Percentiles rank a stretch among this genome's conserved stretches.
Conservation (phyloP, 2,888 invertebrate genomes). For the Aquatica leii region DNA sequence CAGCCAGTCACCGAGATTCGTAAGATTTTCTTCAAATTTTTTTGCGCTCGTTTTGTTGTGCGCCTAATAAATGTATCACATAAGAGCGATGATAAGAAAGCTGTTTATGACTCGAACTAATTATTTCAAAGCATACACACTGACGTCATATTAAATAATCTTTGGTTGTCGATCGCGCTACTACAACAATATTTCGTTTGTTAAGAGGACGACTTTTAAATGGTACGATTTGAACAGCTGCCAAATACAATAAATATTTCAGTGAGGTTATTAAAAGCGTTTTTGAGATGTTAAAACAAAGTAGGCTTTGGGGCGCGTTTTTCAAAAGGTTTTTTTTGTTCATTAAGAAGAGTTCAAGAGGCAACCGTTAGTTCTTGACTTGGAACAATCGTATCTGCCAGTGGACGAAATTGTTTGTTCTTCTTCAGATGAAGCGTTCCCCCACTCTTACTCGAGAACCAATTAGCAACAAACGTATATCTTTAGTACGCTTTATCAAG, state of each 20-base stretch:
- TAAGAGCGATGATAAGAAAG: slow-evolving; percentile 23
- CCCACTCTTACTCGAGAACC: neutral
- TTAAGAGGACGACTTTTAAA: slow-evolving; percentile 25
- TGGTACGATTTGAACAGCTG: slow-evolving; percentile 31
- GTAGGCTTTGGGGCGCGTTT: slow-evolving; percentile 18
- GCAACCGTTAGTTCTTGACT: slow-evolving; percentile 36
- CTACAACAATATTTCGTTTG: no score
- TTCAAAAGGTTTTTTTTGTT: slow-evolving; percentile 29
- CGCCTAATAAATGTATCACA: neutral
- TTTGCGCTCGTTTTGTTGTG: no score
- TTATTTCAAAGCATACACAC: slow-evolving; percentile 31
- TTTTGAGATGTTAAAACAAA: slow-evolving; percentile 33
- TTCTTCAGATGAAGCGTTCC: no score
- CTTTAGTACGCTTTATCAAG: slow-evolving; percentile 21
- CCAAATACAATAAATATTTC: slow-evolving; percentile 36
- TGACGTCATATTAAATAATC: no score
- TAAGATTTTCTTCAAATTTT: neutral
- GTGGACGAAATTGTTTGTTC: no score
- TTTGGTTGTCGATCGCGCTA: no score
- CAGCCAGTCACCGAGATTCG: neutral
- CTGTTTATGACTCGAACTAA: slow-evolving; percentile 33
- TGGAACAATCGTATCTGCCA: neutral
- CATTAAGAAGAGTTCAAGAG: slow-evolving; percentile 21
- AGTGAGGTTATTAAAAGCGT: slow-evolving; percentile 26
- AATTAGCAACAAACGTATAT: slow-evolving; percentile 2